These are phyloP conservation scores for Karalla daura DNA, from an alignment of 2,797 vertebrate genomes.

Conservation along the genomic window DNA sequence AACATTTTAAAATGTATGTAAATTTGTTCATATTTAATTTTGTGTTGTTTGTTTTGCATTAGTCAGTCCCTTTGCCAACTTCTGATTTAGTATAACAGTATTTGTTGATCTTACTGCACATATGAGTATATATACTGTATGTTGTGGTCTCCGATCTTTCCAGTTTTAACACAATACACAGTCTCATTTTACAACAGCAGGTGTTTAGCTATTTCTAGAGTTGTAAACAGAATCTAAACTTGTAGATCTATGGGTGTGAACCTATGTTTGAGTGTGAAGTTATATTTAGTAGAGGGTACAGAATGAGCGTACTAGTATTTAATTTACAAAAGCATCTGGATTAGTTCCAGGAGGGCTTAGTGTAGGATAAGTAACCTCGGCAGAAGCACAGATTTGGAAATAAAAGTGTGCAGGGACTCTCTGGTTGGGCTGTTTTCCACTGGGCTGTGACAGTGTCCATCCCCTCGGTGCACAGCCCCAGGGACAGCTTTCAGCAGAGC, in stretches of 20 bases:
- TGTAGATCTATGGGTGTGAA: too few relatives aligned
- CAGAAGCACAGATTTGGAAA: not conserved
- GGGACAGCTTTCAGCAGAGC: slow-evolving; percentile 31
- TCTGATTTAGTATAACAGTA: too few relatives aligned
- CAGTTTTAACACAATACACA: too few relatives aligned
- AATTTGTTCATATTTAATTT: not conserved
- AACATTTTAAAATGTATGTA: not conserved
- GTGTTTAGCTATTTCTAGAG: too few relatives aligned
- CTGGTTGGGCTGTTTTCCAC: slow-evolving; percentile 13
- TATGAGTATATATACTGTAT: not conserved
- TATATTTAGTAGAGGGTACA: not conserved
- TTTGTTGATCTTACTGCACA: not conserved
- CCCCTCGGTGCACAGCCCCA: slow-evolving; percentile 12
- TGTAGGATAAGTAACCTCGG: too few relatives aligned
- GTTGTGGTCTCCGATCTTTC: not conserved
- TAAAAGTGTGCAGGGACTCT: not conserved
- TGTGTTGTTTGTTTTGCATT: not conserved
- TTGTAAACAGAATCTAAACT: too few relatives aligned
- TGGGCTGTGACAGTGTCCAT: not conserved
- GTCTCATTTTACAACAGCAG: too few relatives aligned
- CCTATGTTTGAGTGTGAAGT: too few relatives aligned
- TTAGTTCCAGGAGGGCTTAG: too few relatives aligned
- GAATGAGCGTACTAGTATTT: not conserved
- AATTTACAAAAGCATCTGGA: too few relatives aligned
- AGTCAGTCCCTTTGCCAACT: too few relatives aligned